These are phyloP conservation scores for Tridacna gigas DNA, from an alignment of 2,888 invertebrate species.

Conservation along the genomic window DNA sequence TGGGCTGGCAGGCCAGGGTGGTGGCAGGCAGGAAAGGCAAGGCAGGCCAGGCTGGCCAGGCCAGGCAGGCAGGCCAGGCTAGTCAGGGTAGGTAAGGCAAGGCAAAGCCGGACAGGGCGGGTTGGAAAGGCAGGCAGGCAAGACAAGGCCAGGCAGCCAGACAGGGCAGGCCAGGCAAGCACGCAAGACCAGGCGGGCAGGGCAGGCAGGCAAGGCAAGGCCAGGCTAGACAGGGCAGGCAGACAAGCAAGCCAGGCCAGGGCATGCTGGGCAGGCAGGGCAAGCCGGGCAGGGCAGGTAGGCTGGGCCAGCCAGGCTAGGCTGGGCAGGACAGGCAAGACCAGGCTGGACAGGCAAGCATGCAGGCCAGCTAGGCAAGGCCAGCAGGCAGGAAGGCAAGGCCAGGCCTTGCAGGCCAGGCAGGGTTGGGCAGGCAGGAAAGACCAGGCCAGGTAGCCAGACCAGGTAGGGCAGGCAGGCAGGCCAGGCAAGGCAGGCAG, in stretches of 20 bases:
- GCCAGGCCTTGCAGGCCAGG: conserved; percentile 26
- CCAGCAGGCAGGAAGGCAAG: conserved; percentile 45
- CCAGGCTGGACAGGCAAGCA: background rate
- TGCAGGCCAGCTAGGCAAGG: conserved; percentile 9
- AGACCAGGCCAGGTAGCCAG: conserved; percentile 27
- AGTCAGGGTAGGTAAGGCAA: background rate
- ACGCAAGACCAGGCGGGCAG: background rate
- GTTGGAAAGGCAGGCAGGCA: too few relatives aligned
- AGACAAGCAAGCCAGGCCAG: background rate
- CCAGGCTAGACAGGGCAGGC: background rate
- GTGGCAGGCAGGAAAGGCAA: background rate
- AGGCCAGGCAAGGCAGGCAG: background rate
- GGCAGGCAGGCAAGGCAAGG: background rate
- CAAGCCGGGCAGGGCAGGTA: too few relatives aligned
- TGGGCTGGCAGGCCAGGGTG: background rate
- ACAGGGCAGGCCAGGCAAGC: too few relatives aligned
- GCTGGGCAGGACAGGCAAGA: background rate
- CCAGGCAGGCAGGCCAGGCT: background rate
- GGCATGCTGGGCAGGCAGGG: too few relatives aligned
- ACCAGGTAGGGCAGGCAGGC: background rate
- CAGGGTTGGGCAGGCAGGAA: conserved; percentile 21
- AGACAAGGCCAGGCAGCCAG: too few relatives aligned
- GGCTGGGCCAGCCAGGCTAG: background rate
- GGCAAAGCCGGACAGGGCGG: background rate
- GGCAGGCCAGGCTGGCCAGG: background rate